Evolutionary conservation across 2,113 vertebrate genomes (phyloP), one percentile per base, ranked within the genome.

Genomic region (Cromileptes altivelis): DNA sequence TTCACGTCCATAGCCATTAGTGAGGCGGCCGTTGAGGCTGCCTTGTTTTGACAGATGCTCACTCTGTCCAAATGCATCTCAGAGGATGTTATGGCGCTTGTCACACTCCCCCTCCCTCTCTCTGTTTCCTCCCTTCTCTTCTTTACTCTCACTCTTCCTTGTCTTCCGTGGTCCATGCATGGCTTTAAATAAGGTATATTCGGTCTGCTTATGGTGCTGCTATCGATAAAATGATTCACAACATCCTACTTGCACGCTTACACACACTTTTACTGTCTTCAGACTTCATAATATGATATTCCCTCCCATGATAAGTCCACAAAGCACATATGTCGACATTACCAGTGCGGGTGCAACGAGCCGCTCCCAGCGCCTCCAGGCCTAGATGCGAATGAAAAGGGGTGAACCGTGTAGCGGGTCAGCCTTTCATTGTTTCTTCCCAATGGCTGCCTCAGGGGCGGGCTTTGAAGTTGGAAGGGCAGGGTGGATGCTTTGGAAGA

Each of bases 1-100:
- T 86, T 93, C 91, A 92, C 78, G 88, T 94, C 94, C 86, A 85
- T 70, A 91, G 92, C 95, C 93, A 94, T 95, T 94, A 95, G 91
- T 82, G 90, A 94, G 90, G 91, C 90, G 85, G 93, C 90, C 91
- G 85, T 93, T 92, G 94, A 94, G 92, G 91, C 94, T 93, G 92
- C 91, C 89, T 93, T 94, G 92, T 95, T 95, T 95, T 96, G 95
- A 96, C 95, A 95, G 94, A 95, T 95, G 93, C 94, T 95, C 93
- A 89, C 94, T 94, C 94, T 95, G 95, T 96, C 95, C 93, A 94
- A 95, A 94, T 93, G 93, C 92, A 95, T 95, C 94, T 95, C 94
- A 89, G 92, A 94, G 94, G 92, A 95, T 89, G 90, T 93, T 95
- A 94, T 94, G 94, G 93, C 87, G 85, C 90, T 93, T 95, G 94